Base-by-base conservation (phyloP, 2,888 invertebrate genomes). In the Eilema caniola region DNA sequence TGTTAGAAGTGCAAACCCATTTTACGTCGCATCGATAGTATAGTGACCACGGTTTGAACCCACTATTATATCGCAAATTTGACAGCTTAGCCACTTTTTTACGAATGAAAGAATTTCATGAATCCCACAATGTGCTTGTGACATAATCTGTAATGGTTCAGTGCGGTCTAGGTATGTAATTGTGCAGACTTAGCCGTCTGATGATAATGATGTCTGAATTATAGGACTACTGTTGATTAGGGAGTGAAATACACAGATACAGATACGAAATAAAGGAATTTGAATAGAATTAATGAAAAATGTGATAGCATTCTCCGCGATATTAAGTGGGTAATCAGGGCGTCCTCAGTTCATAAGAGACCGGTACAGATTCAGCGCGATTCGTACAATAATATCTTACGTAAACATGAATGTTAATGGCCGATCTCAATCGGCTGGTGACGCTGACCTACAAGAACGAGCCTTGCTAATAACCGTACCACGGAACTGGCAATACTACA, bases 341-440 rank as follows among this genome's bases (percentile, higher is more conserved):
- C 53, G 53, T 53, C 53, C 53, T 53, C 53, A 53, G 7, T n/a
- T n/a, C 53, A 53, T 10, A 53, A 53, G 20, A 53, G n/a, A 53
- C 53, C 53, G n/a, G 53, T 53, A 53, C 20, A 53, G n/a, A 53
- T 53, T 1, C 53, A n/a, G 47, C 47, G 47, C n/a, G 53, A n/a
- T 53, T 53, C 53, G 8, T n/a, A 53, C n/a, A 53, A 53, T 53
- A n/a, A 53, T n/a, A 47, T 53, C n/a, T 53, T 53, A 53, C 53
- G 53, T 53, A 53, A 53, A 53, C 20, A 53, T 10, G 53, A n/a
- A 53, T 53, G 53, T 53, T 53, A 53, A 53, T 53, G 20, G 1
- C 10, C 5, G 53, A 53, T 53, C 53, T 53, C 53, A n/a, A 53
- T 53, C n/a, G n/a, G 8, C n/a, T n/a, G 53, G 53, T n/a, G 53